Percentiles rank a stretch among this genome's conserved stretches.
Conservation (phyloP, 2,797 vertebrate genomes). For the Galagoides demidoff region DNA sequence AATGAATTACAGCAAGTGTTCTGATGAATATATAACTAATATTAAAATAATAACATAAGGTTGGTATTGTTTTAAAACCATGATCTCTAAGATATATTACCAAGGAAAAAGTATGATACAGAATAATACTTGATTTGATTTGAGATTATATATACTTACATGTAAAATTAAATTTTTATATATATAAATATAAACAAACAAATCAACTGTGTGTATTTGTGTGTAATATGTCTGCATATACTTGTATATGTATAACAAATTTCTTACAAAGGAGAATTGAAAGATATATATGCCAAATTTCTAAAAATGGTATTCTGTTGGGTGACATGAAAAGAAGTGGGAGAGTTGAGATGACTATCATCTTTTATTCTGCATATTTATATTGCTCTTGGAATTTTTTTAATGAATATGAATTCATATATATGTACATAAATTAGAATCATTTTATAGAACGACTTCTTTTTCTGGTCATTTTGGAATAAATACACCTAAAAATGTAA, state of each 20-base stretch:
- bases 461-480: not conserved
- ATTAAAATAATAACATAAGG: constrained; percentile 7
- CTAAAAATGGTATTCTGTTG: not conserved
- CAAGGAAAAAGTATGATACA: not conserved
- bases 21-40: not conserved
- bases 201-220: not conserved
- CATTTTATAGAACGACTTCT: not conserved
- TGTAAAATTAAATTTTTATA: not conserved
- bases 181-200: not conserved
- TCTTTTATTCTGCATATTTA: not conserved
- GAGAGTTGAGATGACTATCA: not conserved
- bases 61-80: not conserved
- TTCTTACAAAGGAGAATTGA: not conserved
- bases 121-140: not conserved
- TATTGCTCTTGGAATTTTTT: not conserved
- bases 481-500: not conserved
- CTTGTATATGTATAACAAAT: not conserved
- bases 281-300: not conserved
- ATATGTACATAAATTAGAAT: not conserved
- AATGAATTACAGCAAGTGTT: not conserved
- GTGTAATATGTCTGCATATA: not conserved
- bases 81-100: not conserved
- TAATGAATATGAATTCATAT: not conserved
- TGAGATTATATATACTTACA: not conserved
- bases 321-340: not conserved